Conservation (phyloP, 2,888 invertebrate species). For the Cybosia mesomella region DNA sequence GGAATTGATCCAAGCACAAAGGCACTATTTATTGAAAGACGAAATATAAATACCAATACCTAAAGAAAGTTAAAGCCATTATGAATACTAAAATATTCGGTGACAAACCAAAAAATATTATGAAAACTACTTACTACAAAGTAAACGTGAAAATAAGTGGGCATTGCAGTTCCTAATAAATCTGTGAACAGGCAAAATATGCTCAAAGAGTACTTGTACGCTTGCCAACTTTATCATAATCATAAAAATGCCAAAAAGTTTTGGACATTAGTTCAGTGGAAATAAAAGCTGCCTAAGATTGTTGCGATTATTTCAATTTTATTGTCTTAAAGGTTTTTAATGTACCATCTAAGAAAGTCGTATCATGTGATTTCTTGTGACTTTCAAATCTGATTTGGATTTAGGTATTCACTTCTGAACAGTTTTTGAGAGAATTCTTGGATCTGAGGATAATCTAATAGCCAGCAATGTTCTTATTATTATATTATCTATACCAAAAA, state of each 20-base stretch:
- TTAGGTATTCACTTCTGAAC: neutral
- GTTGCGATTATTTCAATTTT: no score
- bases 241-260: constrained; percentile 49
- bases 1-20: neutral
- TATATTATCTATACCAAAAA: no score
- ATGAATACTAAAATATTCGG: constrained; percentile 3
- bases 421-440: neutral
- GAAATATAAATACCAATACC: neutral
- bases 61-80: neutral
- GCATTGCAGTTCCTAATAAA: constrained; percentile 41
- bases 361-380: neutral
- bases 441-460: neutral
- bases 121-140: constrained; percentile 26
- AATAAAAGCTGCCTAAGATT: neutral
- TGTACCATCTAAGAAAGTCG: neutral
- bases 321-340: neutral
- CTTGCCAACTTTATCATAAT: constrained; percentile 49
- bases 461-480: neutral
- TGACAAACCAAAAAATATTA: constrained; percentile 11
- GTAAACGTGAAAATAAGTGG: constrained; percentile 34
- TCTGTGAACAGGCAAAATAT: constrained; percentile 40
- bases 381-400: neutral
- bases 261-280: constrained; percentile 22
- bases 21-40: neutral
- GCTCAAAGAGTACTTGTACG: constrained; percentile 42